Evolutionary conservation across 1,140 invertebrate species (phyloP), one percentile per base, ranked within the genome.

Genomic region (Drosophila gunungcola): DNA sequence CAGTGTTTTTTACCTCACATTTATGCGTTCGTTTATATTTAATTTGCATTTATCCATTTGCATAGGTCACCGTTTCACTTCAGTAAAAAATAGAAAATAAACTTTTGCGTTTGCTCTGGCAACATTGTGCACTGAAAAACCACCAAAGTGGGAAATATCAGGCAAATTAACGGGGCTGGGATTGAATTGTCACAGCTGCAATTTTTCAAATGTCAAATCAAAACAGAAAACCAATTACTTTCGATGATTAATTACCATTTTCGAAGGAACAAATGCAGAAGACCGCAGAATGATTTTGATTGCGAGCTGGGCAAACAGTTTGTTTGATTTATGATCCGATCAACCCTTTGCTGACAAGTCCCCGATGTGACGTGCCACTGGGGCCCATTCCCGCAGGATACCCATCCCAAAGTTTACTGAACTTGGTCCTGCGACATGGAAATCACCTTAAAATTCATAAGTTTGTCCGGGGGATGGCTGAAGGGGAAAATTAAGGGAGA

Each of bases 391-490:
- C 46, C 10, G n/a, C 38, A 52, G 46, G 65, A 68, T 46, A 11
- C 42, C 27, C 21, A 2, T 3, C 3, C 39, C 51, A 56, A 57
- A 64, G 32, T 64, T 32, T 12, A 6, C 12, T 27, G n/a, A 34
- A 41, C 64, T 70, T 70, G 42, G 46, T 52, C 46, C 64, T 52
- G 36, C 82, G 60, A 69, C 78, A 86, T 64, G 74, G 53, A 63
- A 86, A 86, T 86, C 83, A 88, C 84, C 83, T 89, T 89, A 84
- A 88, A 88, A 88, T 88, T 88, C 84, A 88, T 88, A 89, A 89
- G 84, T 89, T 84, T 84, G 72, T 79, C 32, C 52, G 39, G 53
- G 43, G 25, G 16, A 21, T 21, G 11, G 4, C 34, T 29, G 43
- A 16, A 4, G 27, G 12, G 36, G 25, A 25, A 53, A 42, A 54